Evolutionary conservation across 2,888 invertebrate species (phyloP), one percentile per base, ranked within the genome.

Genomic region (Leuctra nigra): DNA sequence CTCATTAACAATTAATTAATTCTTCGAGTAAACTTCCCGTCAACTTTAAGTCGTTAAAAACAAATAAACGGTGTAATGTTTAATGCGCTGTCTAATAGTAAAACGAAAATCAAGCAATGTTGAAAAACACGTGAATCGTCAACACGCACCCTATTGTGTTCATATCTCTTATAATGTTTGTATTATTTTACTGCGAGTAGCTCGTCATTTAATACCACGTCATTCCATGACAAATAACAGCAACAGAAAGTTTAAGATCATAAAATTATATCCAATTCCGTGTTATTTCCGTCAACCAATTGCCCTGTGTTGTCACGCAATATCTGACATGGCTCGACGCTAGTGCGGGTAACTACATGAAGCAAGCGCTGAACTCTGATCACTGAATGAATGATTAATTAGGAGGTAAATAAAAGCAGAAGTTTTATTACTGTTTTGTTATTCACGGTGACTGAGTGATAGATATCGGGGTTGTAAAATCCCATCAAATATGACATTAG

Each of bases 301-400:
- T 41, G 41, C 11, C 3, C 2, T 41, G 14, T 41, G 20, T 41
- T 41, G 20, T 29, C 6, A 29, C 29, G 11, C 18, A 14, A 4
- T 33, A 13, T n/a, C 29, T 18, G 33, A 16, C 9, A 16, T 14
- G 35, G 35, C 50, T 18, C 50, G 36, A 35, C 35, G 20, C 9
- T 22, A 4, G 14, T 14, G 4, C 11, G n/a, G 29, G 29, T 11
- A 29, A 7, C 11, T 29, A 29, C 11, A 29, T 29, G 11, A 7
- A 11, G 29, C 11, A 29, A 29, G 18, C 22, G n/a, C n/a, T n/a
- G n/a, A n/a, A n/a, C n/a, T n/a, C n/a, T n/a, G n/a, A n/a, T n/a
- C n/a, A n/a, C n/a, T n/a, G n/a, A n/a, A n/a, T 50, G 50, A 50
- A 50, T 50, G 50, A 35, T 35, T 50, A 50, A 50, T 50, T 50